Evolutionary conservation across 2,888 invertebrate genomes (phyloP), one percentile per base, ranked within the genome.

Genomic region (Lithophane leautieri): DNA sequence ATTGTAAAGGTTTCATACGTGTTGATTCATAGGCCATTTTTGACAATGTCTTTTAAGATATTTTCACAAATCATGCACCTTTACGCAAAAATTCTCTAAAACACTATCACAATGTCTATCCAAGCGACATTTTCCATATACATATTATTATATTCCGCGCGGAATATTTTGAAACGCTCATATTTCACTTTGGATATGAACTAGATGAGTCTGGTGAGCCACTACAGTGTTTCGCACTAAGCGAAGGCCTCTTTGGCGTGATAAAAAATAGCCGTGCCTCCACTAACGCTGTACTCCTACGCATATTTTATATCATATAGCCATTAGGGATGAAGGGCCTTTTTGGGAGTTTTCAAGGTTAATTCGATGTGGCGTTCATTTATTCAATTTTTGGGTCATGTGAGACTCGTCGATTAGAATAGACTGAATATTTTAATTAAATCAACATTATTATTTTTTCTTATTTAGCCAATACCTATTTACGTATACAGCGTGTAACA

Each of bases 211-310:
- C 86, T 85, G 70, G 88, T 86, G 87, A 81, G 87, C 80, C 80
- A 81, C 81, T 88, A 92, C 92, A 91, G 82, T 87, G 89, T 89
- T 92, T 87, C 88, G 90, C 86, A 85, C 87, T 88, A 88, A 86
- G 68, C 62, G 76, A 78, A 86, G 73, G 77, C 80, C 86, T 82
- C 83, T 78, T 82, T 56, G 81, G 85, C 61, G 65, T 84, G 85
- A 88, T 90, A 90, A 89, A 89, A 90, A 89, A 89, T 88, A 72
- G 84, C 85, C 52, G 72, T 76, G 84, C 79, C 81, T 82, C 44
- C 73, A 73, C 80, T 85, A 74, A 72, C 68, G 67, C 75, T 83
- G 81, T 82, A 80, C 72, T 78, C 73, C 47, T 84, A 80, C 75
- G 79, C 75, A 86, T 86, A 82, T 78, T 72, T 81, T 82, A 86